These are phyloP conservation scores for Drosophila gunungcola DNA, from an alignment of 1,140 invertebrate genomes.

Conservation along the genomic window DNA sequence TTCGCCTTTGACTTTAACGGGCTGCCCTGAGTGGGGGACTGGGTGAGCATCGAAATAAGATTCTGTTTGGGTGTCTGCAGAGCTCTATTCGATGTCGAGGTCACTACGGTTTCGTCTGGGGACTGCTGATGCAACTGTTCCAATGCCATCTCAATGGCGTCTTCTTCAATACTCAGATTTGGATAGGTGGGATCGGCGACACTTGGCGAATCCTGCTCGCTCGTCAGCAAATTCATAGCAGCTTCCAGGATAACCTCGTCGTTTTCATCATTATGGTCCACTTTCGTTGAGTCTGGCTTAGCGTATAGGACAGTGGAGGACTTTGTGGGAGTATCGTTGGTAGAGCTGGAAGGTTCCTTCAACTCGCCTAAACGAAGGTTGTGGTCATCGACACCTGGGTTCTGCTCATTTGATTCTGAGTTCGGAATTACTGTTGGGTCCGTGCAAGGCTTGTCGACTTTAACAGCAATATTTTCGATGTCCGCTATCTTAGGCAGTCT, in stretches of 20 bases:
- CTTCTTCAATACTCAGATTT: constrained; percentile 41
- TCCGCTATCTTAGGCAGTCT: constrained; percentile 51
- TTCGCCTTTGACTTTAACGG: constrained; percentile 14
- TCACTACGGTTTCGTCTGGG: constrained; percentile 62
- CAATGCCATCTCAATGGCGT: constrained; percentile 54
- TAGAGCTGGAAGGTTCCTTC: neutral
- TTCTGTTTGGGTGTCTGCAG: constrained; percentile 31
- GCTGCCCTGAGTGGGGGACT: constrained; percentile 33
- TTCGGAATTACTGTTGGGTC: neutral
- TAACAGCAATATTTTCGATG: constrained; percentile 54
- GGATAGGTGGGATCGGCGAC: neutral
- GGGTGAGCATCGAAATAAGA: constrained; percentile 31
- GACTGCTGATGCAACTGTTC: constrained; percentile 54
- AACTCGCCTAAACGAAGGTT: neutral
- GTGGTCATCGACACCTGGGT: no score
- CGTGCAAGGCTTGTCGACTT: constrained; percentile 25
- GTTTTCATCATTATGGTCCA: constrained; percentile 55
- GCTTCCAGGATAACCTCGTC: constrained; percentile 33
- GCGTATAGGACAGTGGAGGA: constrained; percentile 47
- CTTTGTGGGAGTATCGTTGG: constrained; percentile 3
- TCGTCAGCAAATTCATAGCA: constrained; percentile 15
- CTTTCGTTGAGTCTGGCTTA: constrained; percentile 63
- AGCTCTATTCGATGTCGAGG: constrained; percentile 58
- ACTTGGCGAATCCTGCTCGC: neutral
- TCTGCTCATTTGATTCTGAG: neutral